Evolutionary conservation across 2,888 invertebrate genomes (phyloP).

Genomic region (Bellardia bayeri): DNA sequence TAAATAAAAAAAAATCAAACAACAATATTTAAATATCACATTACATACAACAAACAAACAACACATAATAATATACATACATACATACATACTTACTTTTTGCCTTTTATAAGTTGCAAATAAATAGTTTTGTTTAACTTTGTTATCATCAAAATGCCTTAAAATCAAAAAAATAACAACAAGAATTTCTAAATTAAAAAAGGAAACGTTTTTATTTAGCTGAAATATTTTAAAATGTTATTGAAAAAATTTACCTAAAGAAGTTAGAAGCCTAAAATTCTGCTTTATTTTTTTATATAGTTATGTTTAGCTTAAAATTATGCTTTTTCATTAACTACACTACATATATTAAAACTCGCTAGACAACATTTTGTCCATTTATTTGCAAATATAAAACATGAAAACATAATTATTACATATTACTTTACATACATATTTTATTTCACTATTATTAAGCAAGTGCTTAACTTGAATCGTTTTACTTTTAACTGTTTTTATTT

Average conservation of each 20-base stretch:
- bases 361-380: conserved; percentile 14
- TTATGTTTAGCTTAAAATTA: conserved; percentile 48
- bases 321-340: conserved; percentile 39
- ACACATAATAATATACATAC: background rate
- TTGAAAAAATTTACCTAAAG: conserved; percentile 29
- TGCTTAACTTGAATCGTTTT: conserved; percentile 5
- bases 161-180: conserved; percentile 46
- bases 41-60: conserved; percentile 11
- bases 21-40: conserved; percentile 34
- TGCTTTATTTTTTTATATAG: conserved; percentile 58
- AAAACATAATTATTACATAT: background rate
- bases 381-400: too few relatives aligned
- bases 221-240: conserved; percentile 63
- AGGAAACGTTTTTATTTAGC: conserved; percentile 54
- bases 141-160: conserved; percentile 72
- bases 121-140: conserved; percentile 66
- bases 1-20: conserved; percentile 20
- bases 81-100: conserved; percentile 23
- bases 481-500: conserved; percentile 30
- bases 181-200: conserved; percentile 43
- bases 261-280: conserved; percentile 54
- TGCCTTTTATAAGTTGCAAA: conserved; percentile 68
- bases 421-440: conserved; percentile 1
- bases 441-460: conserved; percentile 37
- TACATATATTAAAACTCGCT: conserved; percentile 22